A percentile compares a stretch with the other conserved stretches of the same genome.
Conservation (phyloP, 2,888 invertebrate genomes). For the Neoascia interrupta region DNA sequence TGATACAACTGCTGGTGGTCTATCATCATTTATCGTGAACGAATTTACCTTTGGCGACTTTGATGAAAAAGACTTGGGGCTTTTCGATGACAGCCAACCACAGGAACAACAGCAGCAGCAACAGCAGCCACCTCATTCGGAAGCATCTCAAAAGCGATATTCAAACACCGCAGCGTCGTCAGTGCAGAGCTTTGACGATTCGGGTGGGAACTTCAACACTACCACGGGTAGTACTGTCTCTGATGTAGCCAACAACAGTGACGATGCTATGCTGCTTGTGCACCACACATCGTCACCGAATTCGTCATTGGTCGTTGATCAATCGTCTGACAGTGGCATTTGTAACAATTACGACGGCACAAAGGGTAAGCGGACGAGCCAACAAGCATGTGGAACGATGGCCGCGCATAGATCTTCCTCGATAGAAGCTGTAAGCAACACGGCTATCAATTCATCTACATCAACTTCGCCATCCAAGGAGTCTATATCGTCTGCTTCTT, state of each 20-base stretch:
- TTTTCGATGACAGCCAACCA: conserved; percentile 73
- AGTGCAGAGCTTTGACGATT: conserved; percentile 73
- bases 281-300: conserved; percentile 75
- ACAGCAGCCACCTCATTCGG: conserved; percentile 13
- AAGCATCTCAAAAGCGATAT: conserved; percentile 57
- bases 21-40: conserved; percentile 82
- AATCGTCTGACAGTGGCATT: conserved; percentile 76
- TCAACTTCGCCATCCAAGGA: conserved; percentile 61
- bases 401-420: conserved; percentile 37
- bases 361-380: conserved; percentile 26
- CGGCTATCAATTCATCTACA: conserved; percentile 27
- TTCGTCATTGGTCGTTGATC: conserved; percentile 73
- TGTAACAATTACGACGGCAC: conserved; percentile 57
- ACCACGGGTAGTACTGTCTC: conserved; percentile 65
- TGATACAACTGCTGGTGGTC: conserved; percentile 73
- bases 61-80: conserved; percentile 78
- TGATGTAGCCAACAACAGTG: conserved; percentile 71
- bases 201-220: conserved; percentile 71
- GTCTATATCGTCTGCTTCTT: conserved; percentile 48
- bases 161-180: conserved; percentile 31
- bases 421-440: conserved; percentile 27
- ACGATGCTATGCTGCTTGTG: conserved; percentile 73
- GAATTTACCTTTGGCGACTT: conserved; percentile 85
- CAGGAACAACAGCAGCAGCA: conserved; percentile 17
- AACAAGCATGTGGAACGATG: conserved; percentile 56